phyloP scores from a whole-genome alignment of 2,113 vertebrate genomes.

The Rhombomys opimus region DNA sequence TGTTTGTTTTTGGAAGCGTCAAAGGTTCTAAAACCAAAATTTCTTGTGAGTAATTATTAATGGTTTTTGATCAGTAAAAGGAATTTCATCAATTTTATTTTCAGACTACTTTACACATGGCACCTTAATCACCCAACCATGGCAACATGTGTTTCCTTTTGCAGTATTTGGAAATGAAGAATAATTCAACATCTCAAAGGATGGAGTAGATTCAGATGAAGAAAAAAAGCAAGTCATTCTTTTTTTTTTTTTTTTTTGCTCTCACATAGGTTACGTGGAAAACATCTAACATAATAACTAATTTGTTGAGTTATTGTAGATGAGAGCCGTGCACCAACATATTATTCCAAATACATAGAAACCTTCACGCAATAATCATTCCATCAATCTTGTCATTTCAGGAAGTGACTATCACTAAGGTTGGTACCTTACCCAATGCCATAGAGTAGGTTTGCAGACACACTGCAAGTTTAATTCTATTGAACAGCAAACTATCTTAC shows the following conservation, averaged over 20 bases:
- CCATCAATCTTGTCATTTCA: background rate
- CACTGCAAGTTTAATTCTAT: background rate
- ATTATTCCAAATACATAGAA: background rate
- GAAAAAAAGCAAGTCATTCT: background rate
- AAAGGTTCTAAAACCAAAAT: background rate
- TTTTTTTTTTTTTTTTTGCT: background rate
- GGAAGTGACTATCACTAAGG: background rate
- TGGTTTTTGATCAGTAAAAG: background rate
- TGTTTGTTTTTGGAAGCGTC: background rate
- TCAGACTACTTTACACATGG: slow-evolving; percentile 7
- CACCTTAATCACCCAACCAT: background rate
- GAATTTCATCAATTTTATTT: background rate
- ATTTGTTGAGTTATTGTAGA: background rate
- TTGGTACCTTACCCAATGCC: background rate
- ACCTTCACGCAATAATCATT: background rate
- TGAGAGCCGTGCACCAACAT: background rate
- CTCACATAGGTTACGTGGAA: background rate
- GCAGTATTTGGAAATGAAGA: background rate
- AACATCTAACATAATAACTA: slow-evolving; percentile 4
- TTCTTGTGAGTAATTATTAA: background rate
- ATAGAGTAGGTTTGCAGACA: background rate
- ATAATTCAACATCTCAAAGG: background rate
- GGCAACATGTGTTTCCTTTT: background rate
- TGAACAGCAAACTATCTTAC: background rate
- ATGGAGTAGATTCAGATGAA: background rate